Evolutionary conservation across 2,888 invertebrate species (phyloP), one percentile per base, ranked within the genome.

Genomic region (Drosophila seclusa): DNA sequence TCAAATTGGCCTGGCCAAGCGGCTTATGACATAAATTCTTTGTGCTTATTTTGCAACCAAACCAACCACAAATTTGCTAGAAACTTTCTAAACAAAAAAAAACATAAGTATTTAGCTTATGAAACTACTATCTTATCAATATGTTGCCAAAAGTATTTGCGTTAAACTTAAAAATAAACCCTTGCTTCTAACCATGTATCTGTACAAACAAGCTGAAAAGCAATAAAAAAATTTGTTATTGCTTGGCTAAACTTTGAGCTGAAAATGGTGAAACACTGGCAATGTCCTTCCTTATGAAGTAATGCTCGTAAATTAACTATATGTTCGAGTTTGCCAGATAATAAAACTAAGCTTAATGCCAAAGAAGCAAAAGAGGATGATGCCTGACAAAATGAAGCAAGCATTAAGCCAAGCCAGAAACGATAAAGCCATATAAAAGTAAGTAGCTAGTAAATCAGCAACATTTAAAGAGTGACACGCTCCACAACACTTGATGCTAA

Each of bases 401-500:
- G 53, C 55, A 52, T 27, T 24, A 62, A 40, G 45, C 11, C 48
- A 32, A 50, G 50, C n/a, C 55, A 68, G 58, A 50, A 61, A 54
- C 68, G 57, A 78, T 76, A 48, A 60, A 59, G 64, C 31, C 45
- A 4, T 50, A 77, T 65, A 59, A 68, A 77, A 68, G 27, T 29
- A 70, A 65, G 55, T 32, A 40, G 64, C 59, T 45, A 45, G 66
- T 73, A 73, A 73, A 71, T 71, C 72, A 48, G 78, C 58, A 57
- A 52, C 67, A 78, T 69, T 75, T 81, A 78, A 75, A 75, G 63
- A 36, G 42, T 34, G 49, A 42, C 68, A 73, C 73, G 74, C 73
- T 42, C 58, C 61, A 78, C 67, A 79, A 70, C 79, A 79, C 74
- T 86, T 78, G 78, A 83, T 78, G 80, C 64, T 78, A 77, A 83